Percentiles rank a stretch among this genome's conserved stretches.
Conservation (phyloP, 2,888 invertebrate species). For the Drosophila birchii region DNA sequence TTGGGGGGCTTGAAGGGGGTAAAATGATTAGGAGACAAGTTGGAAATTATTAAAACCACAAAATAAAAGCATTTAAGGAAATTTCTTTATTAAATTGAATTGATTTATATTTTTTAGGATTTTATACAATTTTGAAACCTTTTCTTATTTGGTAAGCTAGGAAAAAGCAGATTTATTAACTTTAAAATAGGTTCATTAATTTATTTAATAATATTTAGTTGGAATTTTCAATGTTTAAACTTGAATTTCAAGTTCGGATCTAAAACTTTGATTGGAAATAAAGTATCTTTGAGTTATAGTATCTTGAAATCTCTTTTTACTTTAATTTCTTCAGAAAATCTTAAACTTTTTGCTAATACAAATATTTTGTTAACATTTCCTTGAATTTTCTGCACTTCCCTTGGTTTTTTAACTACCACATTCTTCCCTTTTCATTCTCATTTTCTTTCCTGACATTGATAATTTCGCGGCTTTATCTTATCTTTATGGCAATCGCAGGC, state of each 20-base stretch:
- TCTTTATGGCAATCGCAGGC: conserved; percentile 63
- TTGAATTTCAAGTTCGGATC: rapidly evolving
- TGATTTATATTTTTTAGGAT: too few relatives aligned
- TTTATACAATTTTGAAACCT: too few relatives aligned
- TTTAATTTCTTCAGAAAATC: not conserved
- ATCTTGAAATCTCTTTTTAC: not conserved
- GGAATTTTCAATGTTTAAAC: not conserved
- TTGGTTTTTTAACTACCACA: conserved; percentile 6
- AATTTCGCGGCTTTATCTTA: conserved; percentile 74
- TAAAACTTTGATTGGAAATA: not conserved
- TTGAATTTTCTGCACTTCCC: conserved; percentile 4
- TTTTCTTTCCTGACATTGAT: conserved; percentile 53
- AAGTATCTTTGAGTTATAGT: too few relatives aligned
- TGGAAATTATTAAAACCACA: not conserved
- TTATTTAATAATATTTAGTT: too few relatives aligned
- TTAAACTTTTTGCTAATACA: not conserved
- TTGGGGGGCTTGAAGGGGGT: not conserved
- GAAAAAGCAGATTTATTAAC: too few relatives aligned
- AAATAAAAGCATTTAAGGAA: too few relatives aligned
- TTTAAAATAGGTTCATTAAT: too few relatives aligned
- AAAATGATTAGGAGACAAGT: not conserved
- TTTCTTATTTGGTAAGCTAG: too few relatives aligned
- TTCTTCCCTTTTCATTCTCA: conserved; percentile 22
- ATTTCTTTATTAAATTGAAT: too few relatives aligned
- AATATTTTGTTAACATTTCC: not conserved